Evolutionary conservation across 2,113 vertebrate genomes (phyloP).

Genomic region (Centrocercus urophasianus): DNA sequence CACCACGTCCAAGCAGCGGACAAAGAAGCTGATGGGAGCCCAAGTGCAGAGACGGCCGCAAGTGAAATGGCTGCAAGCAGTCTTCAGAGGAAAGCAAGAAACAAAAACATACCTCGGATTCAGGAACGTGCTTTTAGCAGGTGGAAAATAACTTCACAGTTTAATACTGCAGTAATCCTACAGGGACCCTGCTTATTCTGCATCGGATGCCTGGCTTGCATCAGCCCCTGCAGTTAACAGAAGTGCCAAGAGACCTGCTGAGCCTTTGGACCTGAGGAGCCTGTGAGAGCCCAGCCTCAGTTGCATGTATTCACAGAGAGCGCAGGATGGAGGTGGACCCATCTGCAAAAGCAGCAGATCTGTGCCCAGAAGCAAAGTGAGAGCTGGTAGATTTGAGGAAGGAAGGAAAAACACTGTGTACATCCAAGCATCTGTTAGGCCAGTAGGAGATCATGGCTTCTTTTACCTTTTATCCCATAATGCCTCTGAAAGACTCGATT

Average conservation of each 20-base stretch:
- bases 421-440: too few species aligned
- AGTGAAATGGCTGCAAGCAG: too few species aligned
- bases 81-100: neutral
- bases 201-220: fast-evolving
- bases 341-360: neutral
- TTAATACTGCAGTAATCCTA: neutral
- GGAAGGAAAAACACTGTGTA: neutral
- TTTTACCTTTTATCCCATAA: neutral
- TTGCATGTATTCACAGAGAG: neutral
- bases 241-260: neutral
- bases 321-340: neutral
- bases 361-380: neutral
- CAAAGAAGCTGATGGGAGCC: neutral
- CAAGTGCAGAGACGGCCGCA: fast-evolving
- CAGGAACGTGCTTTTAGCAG: neutral
- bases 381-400: neutral
- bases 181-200: too few species aligned
- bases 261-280: neutral
- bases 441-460: neutral
- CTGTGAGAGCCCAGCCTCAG: neutral
- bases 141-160: neutral
- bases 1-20: neutral
- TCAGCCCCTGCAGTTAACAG: neutral
- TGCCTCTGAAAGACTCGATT: neutral
- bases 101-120: too few species aligned